phyloP scores from a whole-genome alignment of 2,888 invertebrate genomes.

The Drosophila cyrtoloma region DNA sequence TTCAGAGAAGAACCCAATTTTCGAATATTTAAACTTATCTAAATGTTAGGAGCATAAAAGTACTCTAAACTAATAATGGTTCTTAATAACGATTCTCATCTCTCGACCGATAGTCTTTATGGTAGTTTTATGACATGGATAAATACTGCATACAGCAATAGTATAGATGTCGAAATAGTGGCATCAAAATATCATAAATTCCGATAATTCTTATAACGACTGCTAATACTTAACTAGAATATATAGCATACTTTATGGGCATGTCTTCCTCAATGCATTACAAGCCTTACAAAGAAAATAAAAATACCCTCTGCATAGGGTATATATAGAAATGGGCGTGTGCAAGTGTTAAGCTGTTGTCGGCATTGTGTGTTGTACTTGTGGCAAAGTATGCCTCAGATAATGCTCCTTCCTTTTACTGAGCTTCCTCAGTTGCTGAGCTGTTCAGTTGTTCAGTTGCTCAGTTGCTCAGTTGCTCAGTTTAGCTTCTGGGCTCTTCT shows the following conservation, averaged over 20 bases:
- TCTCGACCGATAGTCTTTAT: neutral
- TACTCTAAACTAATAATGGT: neutral
- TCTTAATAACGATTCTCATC: neutral
- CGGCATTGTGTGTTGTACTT: conserved; percentile 41
- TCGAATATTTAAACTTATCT: neutral
- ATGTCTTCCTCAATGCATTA: neutral
- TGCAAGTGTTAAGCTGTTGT: conserved; percentile 70
- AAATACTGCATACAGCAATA: neutral
- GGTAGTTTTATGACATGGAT: neutral
- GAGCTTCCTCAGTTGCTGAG: neutral
- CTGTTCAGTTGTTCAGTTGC: conserved; percentile 1
- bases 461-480: conserved; percentile 5
- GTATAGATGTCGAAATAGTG: neutral
- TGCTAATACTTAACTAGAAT: neutral
- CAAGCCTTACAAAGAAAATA: neutral
- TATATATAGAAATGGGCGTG: conserved; percentile 32
- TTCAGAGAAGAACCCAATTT: neutral
- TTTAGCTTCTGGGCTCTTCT: conserved; percentile 57
- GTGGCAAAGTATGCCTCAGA: conserved; percentile 35
- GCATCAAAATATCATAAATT: neutral
- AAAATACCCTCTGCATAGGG: neutral
- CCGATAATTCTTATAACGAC: neutral
- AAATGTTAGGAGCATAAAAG: neutral
- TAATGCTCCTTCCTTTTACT: conserved; percentile 3
- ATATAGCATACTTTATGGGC: neutral